Conservation (phyloP, 2,888 invertebrate genomes). For the Microdon myrmicae region DNA sequence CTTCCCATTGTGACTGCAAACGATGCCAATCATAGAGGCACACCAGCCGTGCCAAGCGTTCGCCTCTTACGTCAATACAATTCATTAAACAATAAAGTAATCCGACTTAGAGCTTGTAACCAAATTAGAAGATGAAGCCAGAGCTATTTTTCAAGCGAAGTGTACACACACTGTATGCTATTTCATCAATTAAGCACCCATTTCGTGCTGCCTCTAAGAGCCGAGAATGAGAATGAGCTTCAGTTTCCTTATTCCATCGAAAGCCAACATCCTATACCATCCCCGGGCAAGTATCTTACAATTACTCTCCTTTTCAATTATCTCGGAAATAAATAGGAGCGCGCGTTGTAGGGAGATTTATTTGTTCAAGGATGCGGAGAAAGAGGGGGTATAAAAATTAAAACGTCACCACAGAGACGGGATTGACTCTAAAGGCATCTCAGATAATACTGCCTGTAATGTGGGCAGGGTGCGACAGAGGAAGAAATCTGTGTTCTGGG, state of each 20-base stretch:
- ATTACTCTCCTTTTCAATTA: constrained; percentile 48
- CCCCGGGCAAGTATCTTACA: constrained; percentile 39
- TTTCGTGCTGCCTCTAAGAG: constrained; percentile 8
- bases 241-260: constrained; percentile 46
- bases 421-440: constrained; percentile 32
- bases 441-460: constrained; percentile 42
- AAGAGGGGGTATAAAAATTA: constrained; percentile 31
- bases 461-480: too few relatives aligned
- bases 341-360: constrained; percentile 32
- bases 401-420: constrained; percentile 34
- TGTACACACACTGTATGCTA: constrained; percentile 4
- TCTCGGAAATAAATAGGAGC: constrained; percentile 33
- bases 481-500: constrained; percentile 36
- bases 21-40: too few relatives aligned
- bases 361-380: constrained; percentile 9
- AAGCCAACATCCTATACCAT: constrained; percentile 50
- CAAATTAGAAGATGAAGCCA: not conserved
- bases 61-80: too few relatives aligned
- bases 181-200: constrained; percentile 39
- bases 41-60: too few relatives aligned
- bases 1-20: too few relatives aligned
- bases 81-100: constrained; percentile 24
- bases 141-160: not conserved
- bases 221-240: constrained; percentile 13
- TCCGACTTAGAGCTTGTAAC: constrained; percentile 1